Base-by-base conservation (phyloP, 2,888 invertebrate genomes). In the Cacoxenus indagator region DNA sequence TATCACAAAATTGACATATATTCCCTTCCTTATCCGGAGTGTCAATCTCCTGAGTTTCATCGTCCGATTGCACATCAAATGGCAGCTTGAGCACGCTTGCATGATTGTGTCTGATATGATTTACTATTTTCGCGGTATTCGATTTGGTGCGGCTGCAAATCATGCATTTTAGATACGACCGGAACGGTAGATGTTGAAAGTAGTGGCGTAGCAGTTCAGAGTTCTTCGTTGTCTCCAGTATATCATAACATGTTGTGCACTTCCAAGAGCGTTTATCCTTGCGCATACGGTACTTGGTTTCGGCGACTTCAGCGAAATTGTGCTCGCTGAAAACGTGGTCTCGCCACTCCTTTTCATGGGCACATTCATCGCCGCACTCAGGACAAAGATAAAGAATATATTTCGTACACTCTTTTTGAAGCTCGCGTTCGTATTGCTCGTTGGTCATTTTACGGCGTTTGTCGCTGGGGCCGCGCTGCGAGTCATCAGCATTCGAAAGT, bases 171-270 rank as follows among this genome's bases (percentile, higher is more conserved):
- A 85, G 70, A 61, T 85, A 85, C 0, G 85, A 81, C 5, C 83
- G 84, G 69, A 75, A 86, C 4, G 86, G 84, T 67, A 86, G 73
- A 65, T 85, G 85, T 46, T 78, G 83, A 26, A 85, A 85, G 62
- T 78, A 84, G 75, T 85, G 85, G 48, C 84, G 85, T 4, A 84
- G 78, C 37, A 85, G 67, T 4, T 83, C 81, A 0, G 79, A 69
- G 1, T 75, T 75, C 54, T 77, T 77, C 0, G 76, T 74, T 0
- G 85, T 84, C 0, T 68, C 71, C 48, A 75, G 75, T 6, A 82
- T 54, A 55, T 86, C 80, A 24, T 68, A 67, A 43, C 85, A 85
- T 11, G 81, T 77, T 14, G 81, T 64, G 45, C 85, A 85, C 43
- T 75, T 66, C 57, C 77, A 79, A 24, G 77, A 70, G 1, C 73